Percentiles rank a stretch among this genome's conserved stretches.
Conservation (phyloP, 2,888 invertebrate genomes). For the Acleris laterana region DNA sequence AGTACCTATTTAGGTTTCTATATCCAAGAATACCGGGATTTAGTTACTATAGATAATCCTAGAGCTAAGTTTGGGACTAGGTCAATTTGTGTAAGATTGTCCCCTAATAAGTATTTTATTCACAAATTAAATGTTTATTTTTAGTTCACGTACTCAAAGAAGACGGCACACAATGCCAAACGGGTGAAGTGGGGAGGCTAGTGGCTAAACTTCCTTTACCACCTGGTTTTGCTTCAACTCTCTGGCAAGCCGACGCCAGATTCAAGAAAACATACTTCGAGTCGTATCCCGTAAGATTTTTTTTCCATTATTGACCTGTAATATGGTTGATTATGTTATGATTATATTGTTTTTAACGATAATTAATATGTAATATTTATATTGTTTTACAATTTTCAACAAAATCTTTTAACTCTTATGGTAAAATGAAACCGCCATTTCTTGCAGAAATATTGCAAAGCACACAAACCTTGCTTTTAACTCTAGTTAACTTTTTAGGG, state of each 20-base stretch:
- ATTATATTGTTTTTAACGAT: not conserved
- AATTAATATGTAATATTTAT: not conserved
- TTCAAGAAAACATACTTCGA: slow-evolving; percentile 93
- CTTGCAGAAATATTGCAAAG: not conserved
- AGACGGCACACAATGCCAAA: slow-evolving; percentile 88
- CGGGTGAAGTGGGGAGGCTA: slow-evolving; percentile 92
- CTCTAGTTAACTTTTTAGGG: slow-evolving; percentile 82
- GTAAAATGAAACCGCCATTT: too few relatives aligned
- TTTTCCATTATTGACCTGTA: slow-evolving; percentile 7
- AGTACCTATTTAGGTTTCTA: too few relatives aligned
- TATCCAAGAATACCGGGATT: too few relatives aligned
- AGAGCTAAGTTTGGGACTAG: too few relatives aligned
- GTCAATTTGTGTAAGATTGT: too few relatives aligned
- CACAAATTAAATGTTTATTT: slow-evolving; percentile 22
- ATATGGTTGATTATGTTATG: slow-evolving; percentile 12
- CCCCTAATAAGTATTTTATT: too few relatives aligned
- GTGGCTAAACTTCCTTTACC: slow-evolving; percentile 94
- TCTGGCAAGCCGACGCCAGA: slow-evolving; percentile 92
- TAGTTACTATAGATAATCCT: too few relatives aligned
- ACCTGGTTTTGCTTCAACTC: slow-evolving; percentile 93
- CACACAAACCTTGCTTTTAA: not conserved
- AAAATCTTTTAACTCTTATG: too few relatives aligned
- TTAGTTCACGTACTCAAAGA: slow-evolving; percentile 68
- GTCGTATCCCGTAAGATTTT: slow-evolving; percentile 89
- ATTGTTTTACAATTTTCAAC: too few relatives aligned